Percentiles rank a stretch among this genome's conserved stretches.
Conservation (phyloP, 2,113 vertebrate genomes). For the Macquaria ambigua region DNA sequence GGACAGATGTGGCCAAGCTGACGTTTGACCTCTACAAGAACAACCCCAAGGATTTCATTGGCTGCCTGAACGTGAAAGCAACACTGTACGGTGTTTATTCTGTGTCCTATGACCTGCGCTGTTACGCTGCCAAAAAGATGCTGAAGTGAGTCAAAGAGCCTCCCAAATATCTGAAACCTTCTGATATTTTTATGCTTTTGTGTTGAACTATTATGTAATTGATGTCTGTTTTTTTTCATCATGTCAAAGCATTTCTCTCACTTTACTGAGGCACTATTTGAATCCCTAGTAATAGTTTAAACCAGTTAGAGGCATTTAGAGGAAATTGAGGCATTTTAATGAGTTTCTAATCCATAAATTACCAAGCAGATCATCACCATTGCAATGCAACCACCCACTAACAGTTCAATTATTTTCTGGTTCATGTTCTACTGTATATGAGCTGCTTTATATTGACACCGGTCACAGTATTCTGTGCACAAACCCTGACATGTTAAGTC, state of each 20-base stretch:
- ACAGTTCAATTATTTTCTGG: background rate
- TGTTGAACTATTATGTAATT: constrained; percentile 1
- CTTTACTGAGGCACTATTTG: background rate
- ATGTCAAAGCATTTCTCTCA: background rate
- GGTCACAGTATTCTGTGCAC: background rate
- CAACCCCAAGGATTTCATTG: constrained; percentile 91
- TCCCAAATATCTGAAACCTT: background rate
- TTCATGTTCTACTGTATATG: background rate
- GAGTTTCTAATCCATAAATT: constrained; percentile 23
- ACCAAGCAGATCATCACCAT: background rate
- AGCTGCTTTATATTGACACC: background rate
- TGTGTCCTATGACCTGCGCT: constrained; percentile 92
- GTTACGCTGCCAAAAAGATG: constrained; percentile 85
- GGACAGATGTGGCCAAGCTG: constrained; percentile 91
- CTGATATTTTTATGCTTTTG: constrained; percentile 5
- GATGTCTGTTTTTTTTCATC: background rate
- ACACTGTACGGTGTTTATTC: constrained; percentile 93
- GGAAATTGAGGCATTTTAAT: constrained; percentile 11
- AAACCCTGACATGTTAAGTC: constrained; percentile 5
- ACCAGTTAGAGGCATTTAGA: background rate
- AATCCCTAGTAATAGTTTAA: constrained; percentile 1
- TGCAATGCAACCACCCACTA: background rate
- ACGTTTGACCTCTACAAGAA: constrained; percentile 96
- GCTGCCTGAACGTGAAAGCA: constrained; percentile 93
- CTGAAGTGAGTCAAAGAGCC: constrained; percentile 68